phyloP scores from a whole-genome alignment of 2,113 vertebrate genomes.

The Antechinus flavipes region DNA sequence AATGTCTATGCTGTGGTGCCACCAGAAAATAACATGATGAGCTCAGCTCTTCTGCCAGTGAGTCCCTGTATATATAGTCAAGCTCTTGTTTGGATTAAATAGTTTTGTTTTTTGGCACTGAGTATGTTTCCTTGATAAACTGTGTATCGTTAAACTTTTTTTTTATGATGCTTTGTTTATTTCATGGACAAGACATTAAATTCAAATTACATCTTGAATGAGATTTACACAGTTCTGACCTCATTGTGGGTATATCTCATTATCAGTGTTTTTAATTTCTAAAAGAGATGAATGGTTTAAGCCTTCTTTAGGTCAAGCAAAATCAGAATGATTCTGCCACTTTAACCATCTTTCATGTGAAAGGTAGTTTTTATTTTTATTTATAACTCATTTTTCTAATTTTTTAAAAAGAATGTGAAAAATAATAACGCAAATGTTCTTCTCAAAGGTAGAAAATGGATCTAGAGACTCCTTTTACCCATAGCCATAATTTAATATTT shows the following conservation, averaged over 20 bases:
- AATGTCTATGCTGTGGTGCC: constrained; percentile 16
- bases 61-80: constrained; percentile 17
- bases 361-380: constrained; percentile 40
- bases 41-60: constrained; percentile 22
- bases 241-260: constrained; percentile 65
- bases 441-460: constrained; percentile 72
- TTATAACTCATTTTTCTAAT: constrained; percentile 39
- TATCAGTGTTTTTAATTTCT: constrained; percentile 66
- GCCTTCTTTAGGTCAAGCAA: not conserved
- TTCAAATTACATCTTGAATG: constrained; percentile 78
- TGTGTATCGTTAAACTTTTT: constrained; percentile 65
- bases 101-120: constrained; percentile 57
- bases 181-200: constrained; percentile 77
- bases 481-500: constrained; percentile 71
- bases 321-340: not conserved
- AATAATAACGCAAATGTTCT: constrained; percentile 72
- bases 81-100: constrained; percentile 43
- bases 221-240: constrained; percentile 52
- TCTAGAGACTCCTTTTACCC: constrained; percentile 41
- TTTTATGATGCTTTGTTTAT: constrained; percentile 76
- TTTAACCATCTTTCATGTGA: not conserved
- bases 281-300: constrained; percentile 48
- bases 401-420: constrained; percentile 60
- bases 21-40: not conserved
- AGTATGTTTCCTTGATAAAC: constrained; percentile 76